Percentiles rank a stretch among this genome's conserved stretches.
Conservation (phyloP, 2,113 vertebrate genomes). For the Stercorarius parasiticus region DNA sequence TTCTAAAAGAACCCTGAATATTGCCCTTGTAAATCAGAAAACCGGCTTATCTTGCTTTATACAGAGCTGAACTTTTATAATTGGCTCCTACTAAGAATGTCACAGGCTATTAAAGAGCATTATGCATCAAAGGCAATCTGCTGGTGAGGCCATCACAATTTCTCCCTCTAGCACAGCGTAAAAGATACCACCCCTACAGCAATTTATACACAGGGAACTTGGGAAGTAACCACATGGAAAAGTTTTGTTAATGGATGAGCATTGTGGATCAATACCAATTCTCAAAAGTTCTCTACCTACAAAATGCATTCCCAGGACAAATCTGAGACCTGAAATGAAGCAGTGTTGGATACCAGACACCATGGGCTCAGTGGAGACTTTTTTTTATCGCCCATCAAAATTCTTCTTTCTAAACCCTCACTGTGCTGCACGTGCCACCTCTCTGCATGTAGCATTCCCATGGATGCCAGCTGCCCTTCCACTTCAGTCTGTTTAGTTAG, state of each 20-base stretch:
- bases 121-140: neutral
- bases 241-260: neutral
- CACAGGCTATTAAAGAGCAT: conserved; percentile 16
- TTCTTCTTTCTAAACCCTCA: neutral
- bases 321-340: neutral
- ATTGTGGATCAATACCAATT: neutral
- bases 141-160: neutral
- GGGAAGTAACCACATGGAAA: neutral
- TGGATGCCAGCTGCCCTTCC: neutral
- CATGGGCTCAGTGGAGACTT: neutral
- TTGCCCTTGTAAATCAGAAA: neutral
- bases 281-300: neutral
- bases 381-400: neutral
- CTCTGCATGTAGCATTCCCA: neutral
- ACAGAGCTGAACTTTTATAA: conserved; percentile 6
- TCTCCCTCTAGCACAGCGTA: neutral
- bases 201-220: neutral
- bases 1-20: neutral
- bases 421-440: neutral
- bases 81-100: conserved; percentile 31
- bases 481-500: neutral
- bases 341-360: neutral
- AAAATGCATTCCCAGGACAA: neutral
- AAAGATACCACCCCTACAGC: neutral
- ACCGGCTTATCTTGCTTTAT: neutral